Evolutionary conservation across 2,113 vertebrate species (phyloP).

Genomic region (Calypte anna): DNA sequence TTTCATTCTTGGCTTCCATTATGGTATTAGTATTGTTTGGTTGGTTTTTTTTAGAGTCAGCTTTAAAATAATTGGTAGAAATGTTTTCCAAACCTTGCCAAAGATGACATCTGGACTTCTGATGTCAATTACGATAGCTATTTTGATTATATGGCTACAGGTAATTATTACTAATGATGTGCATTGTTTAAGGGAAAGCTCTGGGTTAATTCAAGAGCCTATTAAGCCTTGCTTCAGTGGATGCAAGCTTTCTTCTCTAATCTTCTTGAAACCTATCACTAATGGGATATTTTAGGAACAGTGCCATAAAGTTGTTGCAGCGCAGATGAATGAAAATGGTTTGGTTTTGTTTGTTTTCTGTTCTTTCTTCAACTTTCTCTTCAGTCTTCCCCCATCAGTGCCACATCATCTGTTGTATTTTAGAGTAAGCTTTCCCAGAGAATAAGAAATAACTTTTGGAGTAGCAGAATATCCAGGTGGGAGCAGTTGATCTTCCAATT

Average conservation of each 20-base stretch:
- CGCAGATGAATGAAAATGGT: neutral
- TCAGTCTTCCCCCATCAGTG: neutral
- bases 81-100: slow-evolving; percentile 17
- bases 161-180: slow-evolving; percentile 58
- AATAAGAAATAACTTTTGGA: neutral
- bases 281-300: slow-evolving; percentile 22
- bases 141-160: slow-evolving; percentile 56
- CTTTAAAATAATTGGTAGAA: neutral
- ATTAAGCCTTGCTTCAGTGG: slow-evolving; percentile 40
- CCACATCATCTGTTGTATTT: neutral
- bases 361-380: neutral
- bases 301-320: neutral
- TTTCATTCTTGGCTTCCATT: neutral
- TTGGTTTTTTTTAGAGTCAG: neutral
- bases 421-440: neutral
- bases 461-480: neutral
- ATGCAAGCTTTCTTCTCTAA: slow-evolving; percentile 36
- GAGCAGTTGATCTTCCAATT: neutral
- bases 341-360: neutral
- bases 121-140: slow-evolving; percentile 53
- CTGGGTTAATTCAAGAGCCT: slow-evolving; percentile 43
- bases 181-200: slow-evolving; percentile 27
- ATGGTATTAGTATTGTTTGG: neutral
- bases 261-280: slow-evolving; percentile 16
- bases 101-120: slow-evolving; percentile 48